These are phyloP conservation scores for Venusia cambrica DNA, from an alignment of 2,888 invertebrate genomes.

Conservation along the genomic window DNA sequence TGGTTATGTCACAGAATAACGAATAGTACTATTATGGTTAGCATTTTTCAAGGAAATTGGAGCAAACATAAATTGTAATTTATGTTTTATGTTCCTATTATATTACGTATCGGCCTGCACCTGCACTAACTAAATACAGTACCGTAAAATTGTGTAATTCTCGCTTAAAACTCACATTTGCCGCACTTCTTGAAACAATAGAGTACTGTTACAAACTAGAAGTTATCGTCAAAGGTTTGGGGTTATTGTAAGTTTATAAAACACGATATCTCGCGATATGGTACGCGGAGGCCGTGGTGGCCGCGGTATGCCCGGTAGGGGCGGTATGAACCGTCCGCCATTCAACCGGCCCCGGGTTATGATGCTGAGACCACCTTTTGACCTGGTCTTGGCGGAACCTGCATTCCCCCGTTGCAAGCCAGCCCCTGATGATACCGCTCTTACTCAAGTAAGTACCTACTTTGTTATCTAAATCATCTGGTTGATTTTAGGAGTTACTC, in stretches of 20 bases:
- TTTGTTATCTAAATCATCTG: no score
- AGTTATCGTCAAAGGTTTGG: background rate
- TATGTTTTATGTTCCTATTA: no score
- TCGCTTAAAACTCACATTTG: no score
- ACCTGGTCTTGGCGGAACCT: constrained; percentile 92
- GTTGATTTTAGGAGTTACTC: no score
- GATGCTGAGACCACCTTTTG: constrained; percentile 89
- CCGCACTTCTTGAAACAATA: background rate
- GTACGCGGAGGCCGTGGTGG: constrained; percentile 87
- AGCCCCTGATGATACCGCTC: constrained; percentile 89
- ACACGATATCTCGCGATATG: constrained; percentile 64
- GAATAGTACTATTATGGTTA: no score
- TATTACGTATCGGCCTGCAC: no score
- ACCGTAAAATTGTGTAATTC: no score
- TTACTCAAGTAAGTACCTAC: constrained; percentile 90
- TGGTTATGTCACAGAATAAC: no score
- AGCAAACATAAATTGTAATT: no score
- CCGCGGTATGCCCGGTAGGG: constrained; percentile 84
- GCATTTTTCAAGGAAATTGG: no score
- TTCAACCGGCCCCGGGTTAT: constrained; percentile 68
- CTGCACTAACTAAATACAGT: no score
- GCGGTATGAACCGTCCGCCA: constrained; percentile 79
- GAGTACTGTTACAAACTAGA: background rate
- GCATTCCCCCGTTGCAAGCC: constrained; percentile 92
- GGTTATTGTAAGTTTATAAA: no score